phyloP scores from a whole-genome alignment of 2,113 vertebrate genomes.

The mouse (Mus musculus) region GRCm39 chr2:137508001-137508500 shows the following conservation, averaged over 20 bases:
- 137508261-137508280: background rate
- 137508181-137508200: background rate
- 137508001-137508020: background rate
- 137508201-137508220: background rate
- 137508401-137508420: background rate
- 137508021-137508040: background rate
- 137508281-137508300: slow-evolving; percentile 52
- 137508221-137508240: background rate
- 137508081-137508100: background rate
- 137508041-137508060: background rate
- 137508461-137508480: background rate
- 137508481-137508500: background rate
- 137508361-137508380: background rate
- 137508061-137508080: background rate
- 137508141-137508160: slow-evolving; percentile 8
- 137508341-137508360: background rate
- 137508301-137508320: background rate
- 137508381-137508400: background rate
- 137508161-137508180: background rate
- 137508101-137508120: background rate
- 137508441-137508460: background rate
- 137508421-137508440: background rate
- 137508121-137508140: background rate
- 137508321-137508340: background rate
- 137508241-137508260: slow-evolving; percentile 5